Evolutionary conservation across 2,113 vertebrate species (phyloP).

Genomic region (Tamias sibiricus): DNA sequence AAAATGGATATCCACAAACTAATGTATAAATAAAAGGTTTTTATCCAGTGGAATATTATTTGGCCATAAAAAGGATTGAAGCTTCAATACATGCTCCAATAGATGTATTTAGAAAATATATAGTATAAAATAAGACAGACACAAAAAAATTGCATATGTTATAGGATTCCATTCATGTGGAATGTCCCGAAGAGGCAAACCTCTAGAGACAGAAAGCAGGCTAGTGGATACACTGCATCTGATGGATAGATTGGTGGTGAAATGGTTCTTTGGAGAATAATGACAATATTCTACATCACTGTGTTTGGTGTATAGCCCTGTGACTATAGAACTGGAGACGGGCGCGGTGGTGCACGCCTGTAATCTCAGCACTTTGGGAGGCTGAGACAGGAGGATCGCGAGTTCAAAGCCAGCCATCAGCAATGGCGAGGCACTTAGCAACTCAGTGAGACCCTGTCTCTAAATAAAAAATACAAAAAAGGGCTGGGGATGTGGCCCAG

Average conservation of each 20-base stretch:
- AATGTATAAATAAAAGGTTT: not conserved
- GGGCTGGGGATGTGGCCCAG: no score
- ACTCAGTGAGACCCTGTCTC: no score
- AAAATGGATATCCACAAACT: not conserved
- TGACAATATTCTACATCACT: not conserved
- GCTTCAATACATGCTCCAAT: not conserved
- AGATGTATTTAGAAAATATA: not conserved
- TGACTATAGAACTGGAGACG: not conserved
- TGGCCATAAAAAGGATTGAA: not conserved
- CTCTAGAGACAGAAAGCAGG: not conserved
- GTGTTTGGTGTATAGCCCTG: not conserved
- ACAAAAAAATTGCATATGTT: not conserved
- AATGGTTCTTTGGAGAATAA: not conserved
- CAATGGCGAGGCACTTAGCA: no score
- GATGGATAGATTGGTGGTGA: no score
- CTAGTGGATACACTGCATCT: not conserved
- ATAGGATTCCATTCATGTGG: not conserved
- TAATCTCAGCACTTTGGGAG: no score
- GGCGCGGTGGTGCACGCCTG: no score
- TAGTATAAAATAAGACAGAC: not conserved
- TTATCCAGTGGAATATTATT: not conserved
- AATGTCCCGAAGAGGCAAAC: not conserved
- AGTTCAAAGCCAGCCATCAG: no score
- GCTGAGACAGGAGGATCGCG: no score
- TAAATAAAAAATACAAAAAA: no score